Conservation (phyloP, 2,797 vertebrate genomes). For the Phoxinus dragarum region DNA sequence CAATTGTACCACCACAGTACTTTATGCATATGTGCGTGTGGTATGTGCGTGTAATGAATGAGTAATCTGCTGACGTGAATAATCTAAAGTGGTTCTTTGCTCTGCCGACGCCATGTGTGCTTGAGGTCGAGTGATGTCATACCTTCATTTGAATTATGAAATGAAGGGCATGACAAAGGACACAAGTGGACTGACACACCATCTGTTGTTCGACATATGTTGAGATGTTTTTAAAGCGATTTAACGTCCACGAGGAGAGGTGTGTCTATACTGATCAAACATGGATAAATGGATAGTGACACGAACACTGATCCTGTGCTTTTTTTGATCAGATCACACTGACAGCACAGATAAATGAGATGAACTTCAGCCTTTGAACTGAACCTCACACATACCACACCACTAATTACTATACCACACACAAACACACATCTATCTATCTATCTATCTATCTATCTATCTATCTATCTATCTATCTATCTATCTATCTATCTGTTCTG, state of each 20-base stretch:
- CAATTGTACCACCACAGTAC: background rate
- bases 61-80: constrained; percentile 13
- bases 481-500: too few relatives aligned
- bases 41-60: background rate
- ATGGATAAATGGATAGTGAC: constrained; percentile 77
- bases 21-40: background rate
- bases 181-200: constrained; percentile 19
- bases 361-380: constrained; percentile 75
- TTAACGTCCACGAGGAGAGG: background rate
- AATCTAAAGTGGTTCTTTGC: constrained; percentile 13
- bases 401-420: constrained; percentile 37
- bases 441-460: too few relatives aligned
- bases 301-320: constrained; percentile 79
- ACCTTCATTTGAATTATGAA: constrained; percentile 32
- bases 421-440: background rate
- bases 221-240: constrained; percentile 25
- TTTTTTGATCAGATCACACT: constrained; percentile 76
- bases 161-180: constrained; percentile 26
- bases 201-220: constrained; percentile 28
- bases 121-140: constrained; percentile 30
- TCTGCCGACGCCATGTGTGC: constrained; percentile 16
- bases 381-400: constrained; percentile 47
- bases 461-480: too few relatives aligned
- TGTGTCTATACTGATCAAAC: constrained; percentile 77
- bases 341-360: constrained; percentile 67